Base-by-base conservation (phyloP, 2,113 vertebrate species). In the Myotis lucifugus region DNA sequence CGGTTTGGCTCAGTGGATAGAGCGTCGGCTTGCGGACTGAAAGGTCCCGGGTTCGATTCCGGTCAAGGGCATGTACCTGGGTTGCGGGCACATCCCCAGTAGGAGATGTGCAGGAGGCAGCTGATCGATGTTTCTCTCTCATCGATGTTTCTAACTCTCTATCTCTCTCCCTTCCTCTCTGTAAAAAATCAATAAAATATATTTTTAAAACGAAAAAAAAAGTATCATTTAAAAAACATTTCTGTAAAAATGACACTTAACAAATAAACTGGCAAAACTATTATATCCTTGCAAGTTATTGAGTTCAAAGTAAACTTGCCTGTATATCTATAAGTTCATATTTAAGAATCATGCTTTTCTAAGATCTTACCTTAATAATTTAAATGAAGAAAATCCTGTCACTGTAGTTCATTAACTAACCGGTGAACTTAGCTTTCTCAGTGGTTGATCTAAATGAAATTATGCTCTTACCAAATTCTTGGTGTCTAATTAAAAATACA, bases 401-500 rank as follows among this genome's bases (percentile, higher is more conserved):
- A 94, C 64, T 95, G 52, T 74, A 93, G 34, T 79, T 91, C 70
- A 96, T 32, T 95, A 90, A 96, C 50, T 76, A 97, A 91, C 34
- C 96, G 29, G 12, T 97, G 94, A 89, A 94, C 69, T 84, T 74
- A 88, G 42, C 52, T 82, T 93, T 88, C 37, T 91, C 96, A 95
- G 42, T 92, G 90, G 92, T 78, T 95, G 89, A 97, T 97, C 83
- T 95, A 91, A 93, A 96, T 95, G 90, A 92, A 95, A 88, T 66
- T 85, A 95, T 61, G 40, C 59, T 76, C 96, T 97, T 79, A 93
- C 77, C 73, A 94, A 95, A 95, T 52, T 69, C 92, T 94, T 97
- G 61, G 78, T 97, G 88, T 72, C 85, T 97, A 96, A 97, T 97
- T 96, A 98, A 93, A 64, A 97, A 86, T 10, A 94, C 69, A 91